Evolutionary conservation across 2,797 vertebrate genomes (phyloP).

Genomic region (Parauchenoglanis punctatus): DNA sequence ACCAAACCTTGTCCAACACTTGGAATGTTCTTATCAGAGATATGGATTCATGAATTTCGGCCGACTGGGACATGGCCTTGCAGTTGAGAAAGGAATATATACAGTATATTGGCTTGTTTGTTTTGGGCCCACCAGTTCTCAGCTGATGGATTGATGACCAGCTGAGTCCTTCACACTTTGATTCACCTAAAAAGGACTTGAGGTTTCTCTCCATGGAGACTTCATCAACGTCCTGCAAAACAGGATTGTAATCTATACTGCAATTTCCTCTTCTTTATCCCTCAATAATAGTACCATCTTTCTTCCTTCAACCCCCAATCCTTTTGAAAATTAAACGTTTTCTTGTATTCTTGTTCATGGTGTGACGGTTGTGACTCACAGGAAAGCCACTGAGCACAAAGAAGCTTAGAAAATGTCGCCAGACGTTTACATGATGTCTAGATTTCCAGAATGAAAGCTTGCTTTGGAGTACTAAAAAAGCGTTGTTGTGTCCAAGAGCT

Average conservation of each 20-base stretch:
- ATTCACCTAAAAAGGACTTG: conserved; percentile 46
- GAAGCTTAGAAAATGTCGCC: conserved; percentile 11
- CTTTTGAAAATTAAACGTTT: conserved; percentile 31
- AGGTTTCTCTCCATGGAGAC: conserved; percentile 52
- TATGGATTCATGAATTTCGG: conserved; percentile 2
- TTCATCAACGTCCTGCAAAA: conserved; percentile 42
- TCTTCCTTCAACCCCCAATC: background rate
- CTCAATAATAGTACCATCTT: conserved; percentile 29
- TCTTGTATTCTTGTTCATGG: conserved; percentile 5
- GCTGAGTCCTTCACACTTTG: conserved; percentile 49
- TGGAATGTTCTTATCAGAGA: conserved; percentile 38
- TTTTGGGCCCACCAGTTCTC: conserved; percentile 33
- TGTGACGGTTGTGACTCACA: conserved; percentile 10
- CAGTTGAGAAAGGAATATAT: background rate
- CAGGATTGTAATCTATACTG: conserved; percentile 47
- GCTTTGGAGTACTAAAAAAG: background rate
- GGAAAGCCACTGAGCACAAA: conserved; percentile 22
- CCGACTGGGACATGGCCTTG: background rate
- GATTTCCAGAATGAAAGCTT: conserved; percentile 6
- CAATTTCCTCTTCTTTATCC: conserved; percentile 43
- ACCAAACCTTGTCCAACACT: conserved; percentile 29
- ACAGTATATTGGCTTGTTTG: conserved; percentile 9
- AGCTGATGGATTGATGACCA: conserved; percentile 44
- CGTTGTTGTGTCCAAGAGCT: background rate
- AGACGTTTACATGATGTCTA: conserved; percentile 26